Base-by-base conservation (phyloP, 2,797 vertebrate species). In the Xiphorhynchus erythropygius region DNA sequence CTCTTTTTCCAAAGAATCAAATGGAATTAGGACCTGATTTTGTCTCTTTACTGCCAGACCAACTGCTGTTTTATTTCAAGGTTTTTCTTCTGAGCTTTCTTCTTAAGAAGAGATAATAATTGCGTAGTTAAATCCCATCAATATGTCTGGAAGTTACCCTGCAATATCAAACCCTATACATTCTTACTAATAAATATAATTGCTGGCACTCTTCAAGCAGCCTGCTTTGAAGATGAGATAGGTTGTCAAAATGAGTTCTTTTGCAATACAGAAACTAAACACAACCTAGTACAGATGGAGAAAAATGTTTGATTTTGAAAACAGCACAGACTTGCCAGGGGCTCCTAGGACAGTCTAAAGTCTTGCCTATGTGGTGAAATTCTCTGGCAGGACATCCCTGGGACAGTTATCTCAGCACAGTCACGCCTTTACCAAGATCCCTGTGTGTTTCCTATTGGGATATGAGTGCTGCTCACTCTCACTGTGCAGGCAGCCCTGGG, bases 221-320 rank as follows among this genome's bases (percentile, higher is more conserved):
- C 62, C 22, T 49, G 1, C 49, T 87, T 81, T 69, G 84, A 89
- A 88, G 89, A 71, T 53, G 74, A 74, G 70, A 69, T 32, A 90
- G 44, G 46, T 60, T 93, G 90, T 81, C 82, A 88, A 87, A 91
- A 57, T 0, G 4, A 75, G 52, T 69, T 87, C n/a, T 94, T 88
- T 95, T 90, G 80, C 70, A 96, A 78, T 25, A 47, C 27, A 42
- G 73, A 70, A 59, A 79, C 83, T 94, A 81, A 94, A 57, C 70
- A 30, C 18, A 90, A 30, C 12, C 44, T 74, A 25, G 18, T 32
- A 50, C 32, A 83, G 27, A 64, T 65, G 14, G 46, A 80, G 80
- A 55, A 87, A 95, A 83, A 65, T 17, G 47, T 82, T 88, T 76
- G 67, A 50, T 76, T 73, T 81, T 87, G 60, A 52, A 83, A 87